These are phyloP conservation scores for Pseudomyrmex pallidus DNA, from an alignment of 1,140 invertebrate genomes.

Conservation along the genomic window DNA sequence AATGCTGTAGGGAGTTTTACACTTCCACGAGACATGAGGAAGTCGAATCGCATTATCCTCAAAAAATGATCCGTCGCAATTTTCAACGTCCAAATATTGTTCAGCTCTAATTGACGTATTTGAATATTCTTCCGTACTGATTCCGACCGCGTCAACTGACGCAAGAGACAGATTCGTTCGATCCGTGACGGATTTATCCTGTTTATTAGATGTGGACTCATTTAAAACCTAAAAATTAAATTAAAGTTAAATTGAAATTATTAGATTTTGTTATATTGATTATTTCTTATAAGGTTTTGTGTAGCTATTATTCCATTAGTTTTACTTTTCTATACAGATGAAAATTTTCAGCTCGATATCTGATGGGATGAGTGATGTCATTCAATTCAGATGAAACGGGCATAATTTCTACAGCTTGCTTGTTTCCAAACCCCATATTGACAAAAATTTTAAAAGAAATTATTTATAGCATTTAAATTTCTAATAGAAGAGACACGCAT, in stretches of 20 bases:
- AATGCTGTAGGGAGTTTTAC: slow-evolving; percentile 19
- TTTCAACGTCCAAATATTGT: not conserved
- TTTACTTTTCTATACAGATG: too few species aligned
- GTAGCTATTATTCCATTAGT: too few species aligned
- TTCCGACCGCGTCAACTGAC: not conserved
- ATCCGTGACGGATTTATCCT: not conserved
- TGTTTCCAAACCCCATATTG: too few species aligned
- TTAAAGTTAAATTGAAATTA: not conserved
- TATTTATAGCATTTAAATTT: too few species aligned
- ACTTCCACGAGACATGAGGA: slow-evolving; percentile 23
- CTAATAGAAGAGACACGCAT: too few species aligned
- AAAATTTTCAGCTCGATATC: too few species aligned
- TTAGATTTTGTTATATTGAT: not conserved
- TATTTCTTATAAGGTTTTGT: not conserved
- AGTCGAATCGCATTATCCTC: not conserved
- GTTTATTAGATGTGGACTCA: not conserved
- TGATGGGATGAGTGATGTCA: too few species aligned
- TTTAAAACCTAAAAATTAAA: slow-evolving; percentile 3
- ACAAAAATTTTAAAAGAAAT: too few species aligned
- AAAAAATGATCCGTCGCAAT: not conserved
- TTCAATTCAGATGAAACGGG: too few species aligned
- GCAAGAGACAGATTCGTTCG: not conserved
- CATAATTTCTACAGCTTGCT: too few species aligned
- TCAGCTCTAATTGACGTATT: not conserved
- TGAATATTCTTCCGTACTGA: not conserved